Conservation (phyloP, 2,797 vertebrate species). For the Rhinichthys osculus region DNA sequence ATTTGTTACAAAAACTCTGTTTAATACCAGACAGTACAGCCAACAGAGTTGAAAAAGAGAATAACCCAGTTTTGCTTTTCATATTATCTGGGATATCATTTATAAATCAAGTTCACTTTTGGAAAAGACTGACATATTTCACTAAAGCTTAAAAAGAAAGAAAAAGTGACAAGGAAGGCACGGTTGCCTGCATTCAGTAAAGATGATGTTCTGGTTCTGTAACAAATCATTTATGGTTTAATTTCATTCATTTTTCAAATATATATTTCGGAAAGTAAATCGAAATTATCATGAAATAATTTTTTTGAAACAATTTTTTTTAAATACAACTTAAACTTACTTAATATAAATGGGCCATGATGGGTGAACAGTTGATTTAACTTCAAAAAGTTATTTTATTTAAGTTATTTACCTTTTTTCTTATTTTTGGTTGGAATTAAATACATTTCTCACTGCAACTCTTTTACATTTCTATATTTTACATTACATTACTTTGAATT, state of each 20-base stretch:
- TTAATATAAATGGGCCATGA: not conserved
- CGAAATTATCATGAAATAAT: not conserved
- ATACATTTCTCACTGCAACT: not conserved
- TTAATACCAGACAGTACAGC: slow-evolving; percentile 46
- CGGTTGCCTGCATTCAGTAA: not conserved
- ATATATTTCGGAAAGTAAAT: not conserved
- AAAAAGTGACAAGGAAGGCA: slow-evolving; percentile 1
- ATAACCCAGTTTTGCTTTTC: slow-evolving; percentile 36
- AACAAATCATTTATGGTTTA: not conserved
- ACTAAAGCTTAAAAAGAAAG: slow-evolving; percentile 36
- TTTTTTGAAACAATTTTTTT: too few species aligned
- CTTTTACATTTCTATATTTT: too few species aligned
- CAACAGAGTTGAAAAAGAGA: slow-evolving; percentile 19
- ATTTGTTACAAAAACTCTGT: slow-evolving; percentile 53
- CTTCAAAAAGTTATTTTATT: too few species aligned
- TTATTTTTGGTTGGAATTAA: not conserved
- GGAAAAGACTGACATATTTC: slow-evolving; percentile 34
- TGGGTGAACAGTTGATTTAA: too few species aligned
- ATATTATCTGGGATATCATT: slow-evolving; percentile 43
- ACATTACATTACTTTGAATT: not conserved
- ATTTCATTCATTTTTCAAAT: not conserved
- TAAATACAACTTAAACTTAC: not conserved
- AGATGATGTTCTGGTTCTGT: not conserved
- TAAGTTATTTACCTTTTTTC: too few species aligned
- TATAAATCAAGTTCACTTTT: slow-evolving; percentile 9